Conservation (phyloP, 2,113 vertebrate species). For the Pyxicephalus adspersus region DNA sequence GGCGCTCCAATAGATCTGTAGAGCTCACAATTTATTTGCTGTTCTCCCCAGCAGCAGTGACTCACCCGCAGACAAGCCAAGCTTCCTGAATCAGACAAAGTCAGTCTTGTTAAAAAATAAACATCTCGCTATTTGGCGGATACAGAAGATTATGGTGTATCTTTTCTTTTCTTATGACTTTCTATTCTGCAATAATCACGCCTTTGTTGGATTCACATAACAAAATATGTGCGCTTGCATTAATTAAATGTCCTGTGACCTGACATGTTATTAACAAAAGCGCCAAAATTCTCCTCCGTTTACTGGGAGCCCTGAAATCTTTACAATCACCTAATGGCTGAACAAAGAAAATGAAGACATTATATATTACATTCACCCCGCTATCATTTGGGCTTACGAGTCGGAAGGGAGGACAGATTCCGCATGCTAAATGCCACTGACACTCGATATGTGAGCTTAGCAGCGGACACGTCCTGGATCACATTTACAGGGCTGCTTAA, state of each 20-base stretch:
- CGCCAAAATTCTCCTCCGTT: neutral
- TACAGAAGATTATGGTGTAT: neutral
- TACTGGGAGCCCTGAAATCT: conserved; percentile 1
- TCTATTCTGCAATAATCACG: neutral
- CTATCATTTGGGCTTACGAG: neutral
- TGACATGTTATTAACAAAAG: neutral
- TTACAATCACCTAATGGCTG: neutral
- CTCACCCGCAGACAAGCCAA: neutral
- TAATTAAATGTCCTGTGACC: neutral
- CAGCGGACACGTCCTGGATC: neutral
- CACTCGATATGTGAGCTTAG: neutral
- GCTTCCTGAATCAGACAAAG: conserved; percentile 8
- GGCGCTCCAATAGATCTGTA: neutral
- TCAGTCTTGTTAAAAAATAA: conserved; percentile 19
- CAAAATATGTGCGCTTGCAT: neutral
- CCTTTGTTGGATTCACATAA: neutral
- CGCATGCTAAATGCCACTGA: neutral
- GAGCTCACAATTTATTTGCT: conserved; percentile 16
- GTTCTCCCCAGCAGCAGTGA: neutral
- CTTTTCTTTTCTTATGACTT: neutral
- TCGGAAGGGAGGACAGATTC: neutral
- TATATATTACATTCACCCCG: neutral
- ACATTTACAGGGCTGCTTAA: conserved; percentile 30
- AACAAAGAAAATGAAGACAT: conserved; percentile 1
- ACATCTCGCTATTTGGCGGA: neutral